Percentiles rank a stretch among this genome's conserved stretches.
phyloP scores from a whole-genome alignment of 64 coral and sea anemone genomes.

The Actinia equina region DNA sequence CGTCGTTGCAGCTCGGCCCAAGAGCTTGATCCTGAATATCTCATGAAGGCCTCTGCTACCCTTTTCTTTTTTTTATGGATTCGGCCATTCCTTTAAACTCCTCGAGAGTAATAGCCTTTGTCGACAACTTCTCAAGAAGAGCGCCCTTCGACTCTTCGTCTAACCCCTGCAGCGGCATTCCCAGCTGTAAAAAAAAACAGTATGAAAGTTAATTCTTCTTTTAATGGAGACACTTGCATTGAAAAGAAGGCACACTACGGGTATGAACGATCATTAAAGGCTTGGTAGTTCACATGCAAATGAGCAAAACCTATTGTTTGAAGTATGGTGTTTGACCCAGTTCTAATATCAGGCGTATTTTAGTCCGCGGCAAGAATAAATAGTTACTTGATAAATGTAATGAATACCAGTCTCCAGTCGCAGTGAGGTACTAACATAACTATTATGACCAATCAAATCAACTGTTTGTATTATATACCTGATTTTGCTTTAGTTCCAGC shows the following conservation, averaged over 20 bases:
- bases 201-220: too few relatives aligned
- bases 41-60: background rate
- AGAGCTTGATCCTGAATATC: background rate
- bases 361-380: too few relatives aligned
- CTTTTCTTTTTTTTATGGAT: slow-evolving; percentile 10
- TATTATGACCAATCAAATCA: too few relatives aligned
- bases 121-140: background rate
- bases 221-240: too few relatives aligned
- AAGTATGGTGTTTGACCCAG: too few relatives aligned
- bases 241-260: too few relatives aligned
- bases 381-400: too few relatives aligned
- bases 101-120: background rate
- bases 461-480: background rate
- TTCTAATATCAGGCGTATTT: too few relatives aligned
- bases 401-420: too few relatives aligned
- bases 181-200: slow-evolving; percentile 1
- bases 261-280: too few relatives aligned
- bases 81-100: background rate
- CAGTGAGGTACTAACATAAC: too few relatives aligned
- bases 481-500: background rate
- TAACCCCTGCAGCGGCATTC: slow-evolving; percentile 33
- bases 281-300: too few relatives aligned
- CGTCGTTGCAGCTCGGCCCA: slow-evolving; percentile 33
- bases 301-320: background rate
- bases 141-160: slow-evolving; percentile 20